phyloP scores from a whole-genome alignment of 2,888 invertebrate species.

The Meteorus colon region DNA sequence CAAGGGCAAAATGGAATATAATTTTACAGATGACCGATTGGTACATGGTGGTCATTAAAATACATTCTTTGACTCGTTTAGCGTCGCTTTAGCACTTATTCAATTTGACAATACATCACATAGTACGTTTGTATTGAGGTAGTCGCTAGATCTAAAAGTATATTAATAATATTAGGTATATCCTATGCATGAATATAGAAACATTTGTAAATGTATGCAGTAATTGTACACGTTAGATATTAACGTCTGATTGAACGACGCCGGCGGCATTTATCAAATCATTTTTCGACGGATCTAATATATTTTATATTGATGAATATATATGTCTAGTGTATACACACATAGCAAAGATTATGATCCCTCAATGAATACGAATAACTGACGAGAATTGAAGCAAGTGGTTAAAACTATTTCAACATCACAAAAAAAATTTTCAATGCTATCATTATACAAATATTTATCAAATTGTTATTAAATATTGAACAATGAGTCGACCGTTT shows the following conservation, averaged over 20 bases:
- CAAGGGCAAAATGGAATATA: background rate
- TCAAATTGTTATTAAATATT: too few relatives aligned
- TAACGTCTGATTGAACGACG: constrained; percentile 11
- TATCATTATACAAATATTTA: too few relatives aligned
- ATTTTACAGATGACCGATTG: constrained; percentile 13
- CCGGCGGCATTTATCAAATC: constrained; percentile 3
- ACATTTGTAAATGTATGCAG: background rate
- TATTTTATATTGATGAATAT: background rate
- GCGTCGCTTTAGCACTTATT: constrained; percentile 4
- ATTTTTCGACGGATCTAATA: constrained; percentile 8
- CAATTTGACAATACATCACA: constrained; percentile 5
- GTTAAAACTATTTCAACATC: background rate
- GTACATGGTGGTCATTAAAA: constrained; percentile 4
- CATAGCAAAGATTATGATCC: background rate
- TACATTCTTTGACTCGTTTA: constrained; percentile 26
- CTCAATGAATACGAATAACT: background rate
- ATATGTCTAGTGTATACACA: background rate
- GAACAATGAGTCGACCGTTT: background rate
- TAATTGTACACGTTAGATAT: background rate
- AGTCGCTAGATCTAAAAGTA: constrained; percentile 8
- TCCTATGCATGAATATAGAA: background rate
- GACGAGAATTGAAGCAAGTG: background rate
- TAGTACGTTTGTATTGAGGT: background rate
- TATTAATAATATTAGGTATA: constrained; percentile 4
- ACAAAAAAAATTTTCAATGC: too few relatives aligned